These are phyloP conservation scores for Microtus montanus DNA, from an alignment of 2,113 vertebrate species.

Conservation along the genomic window DNA sequence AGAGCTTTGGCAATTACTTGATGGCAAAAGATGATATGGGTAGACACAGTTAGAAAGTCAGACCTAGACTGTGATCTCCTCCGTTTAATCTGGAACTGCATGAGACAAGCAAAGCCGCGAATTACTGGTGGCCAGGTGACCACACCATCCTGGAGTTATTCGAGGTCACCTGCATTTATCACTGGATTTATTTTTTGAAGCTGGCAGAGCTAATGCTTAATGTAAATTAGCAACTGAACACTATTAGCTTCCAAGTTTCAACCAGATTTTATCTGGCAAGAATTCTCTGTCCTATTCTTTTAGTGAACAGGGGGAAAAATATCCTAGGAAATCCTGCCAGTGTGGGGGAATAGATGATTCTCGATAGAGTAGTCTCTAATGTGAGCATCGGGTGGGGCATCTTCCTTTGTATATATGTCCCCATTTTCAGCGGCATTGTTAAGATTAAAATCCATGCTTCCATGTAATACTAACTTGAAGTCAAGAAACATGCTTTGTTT, in stretches of 20 bases:
- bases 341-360: background rate
- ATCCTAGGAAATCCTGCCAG: conserved; percentile 52
- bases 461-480: conserved; percentile 1
- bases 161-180: conserved; percentile 61
- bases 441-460: background rate
- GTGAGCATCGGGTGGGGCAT: background rate
- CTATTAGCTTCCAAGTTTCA: conserved; percentile 50
- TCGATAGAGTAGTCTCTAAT: background rate
- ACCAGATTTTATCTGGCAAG: conserved; percentile 66
- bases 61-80: background rate
- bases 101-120: background rate
- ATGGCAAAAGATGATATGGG: background rate
- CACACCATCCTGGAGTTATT: conserved; percentile 22
- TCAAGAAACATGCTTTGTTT: conserved; percentile 8
- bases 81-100: background rate
- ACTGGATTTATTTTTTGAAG: conserved; percentile 52
- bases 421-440: conserved; percentile 18
- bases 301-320: conserved; percentile 38
- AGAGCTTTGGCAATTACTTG: background rate
- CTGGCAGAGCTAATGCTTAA: conserved; percentile 34
- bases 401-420: conserved; percentile 38
- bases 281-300: conserved; percentile 52
- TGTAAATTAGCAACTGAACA: conserved; percentile 68
- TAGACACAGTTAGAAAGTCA: background rate
- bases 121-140: background rate